These are phyloP conservation scores for Imbricaverruca yamaguchii DNA, from an alignment of 2,888 invertebrate species.

Conservation along the genomic window DNA sequence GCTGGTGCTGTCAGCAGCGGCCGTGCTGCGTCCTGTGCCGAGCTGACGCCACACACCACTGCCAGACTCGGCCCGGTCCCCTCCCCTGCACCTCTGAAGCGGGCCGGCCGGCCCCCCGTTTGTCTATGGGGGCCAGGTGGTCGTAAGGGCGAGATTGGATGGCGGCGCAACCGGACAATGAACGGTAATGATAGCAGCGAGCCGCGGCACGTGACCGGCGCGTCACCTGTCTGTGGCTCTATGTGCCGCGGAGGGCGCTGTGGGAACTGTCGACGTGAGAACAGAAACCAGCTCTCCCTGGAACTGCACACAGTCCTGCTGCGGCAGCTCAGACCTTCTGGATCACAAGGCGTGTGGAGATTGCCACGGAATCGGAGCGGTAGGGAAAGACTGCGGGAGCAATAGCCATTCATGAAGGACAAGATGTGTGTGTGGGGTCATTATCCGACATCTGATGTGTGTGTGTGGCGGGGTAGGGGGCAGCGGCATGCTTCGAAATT, in stretches of 20 bases:
- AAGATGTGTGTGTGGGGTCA: no score
- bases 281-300: background rate
- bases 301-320: no score
- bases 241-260: background rate
- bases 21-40: background rate
- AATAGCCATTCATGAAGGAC: no score
- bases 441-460: no score
- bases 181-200: background rate
- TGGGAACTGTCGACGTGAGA: background rate
- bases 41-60: background rate
- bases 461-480: no score
- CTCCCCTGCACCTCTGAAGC: slow-evolving; percentile 26
- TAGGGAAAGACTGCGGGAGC: no score
- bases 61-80: background rate
- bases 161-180: background rate
- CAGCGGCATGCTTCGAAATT: no score
- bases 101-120: slow-evolving; percentile 30
- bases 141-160: slow-evolving; percentile 16
- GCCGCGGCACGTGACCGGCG: background rate
- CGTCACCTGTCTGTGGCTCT: background rate
- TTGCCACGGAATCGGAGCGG: no score
- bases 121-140: slow-evolving; percentile 14
- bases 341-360: no score
- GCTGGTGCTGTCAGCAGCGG: background rate
- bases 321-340: no score